Base-by-base conservation (phyloP, 2,797 vertebrate species). In the Hypotaenidia okinawae region DNA sequence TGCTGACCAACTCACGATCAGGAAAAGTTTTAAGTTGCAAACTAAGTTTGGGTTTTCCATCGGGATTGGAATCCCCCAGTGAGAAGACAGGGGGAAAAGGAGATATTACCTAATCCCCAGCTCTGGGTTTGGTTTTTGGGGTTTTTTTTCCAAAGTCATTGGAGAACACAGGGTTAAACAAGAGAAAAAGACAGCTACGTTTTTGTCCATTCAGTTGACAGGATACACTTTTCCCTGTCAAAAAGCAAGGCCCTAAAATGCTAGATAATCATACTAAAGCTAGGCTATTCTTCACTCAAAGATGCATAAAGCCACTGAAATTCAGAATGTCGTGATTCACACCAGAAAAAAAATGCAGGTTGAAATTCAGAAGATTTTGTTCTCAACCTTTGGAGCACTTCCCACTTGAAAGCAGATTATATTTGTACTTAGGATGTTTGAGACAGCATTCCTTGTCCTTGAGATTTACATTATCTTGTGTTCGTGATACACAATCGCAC, bases 351-450 rank as follows among this genome's bases (percentile, higher is more conserved):
- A 75, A 81, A 68, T 1, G 22, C 76, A 93, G 68, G 69, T 35
- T 92, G 54, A 52, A 80, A 37, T 54, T 76, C n/a, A 35, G 59
- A 88, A 80, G 95, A 37, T 62, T 90, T 64, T 94, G 59, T 77
- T 90, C 90, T 94, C 63, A 79, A 64, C 35, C 63, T 84, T 24
- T 88, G 94, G 90, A 92, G 85, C 57, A 32, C 27, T 87, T 93
- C 54, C 88, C 93, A 90, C 88, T 87, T 89, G 75, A 77, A 81
- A 85, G 75, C 70, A 90, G 78, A 55, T 86, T 90, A 25, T 58
- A 35, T 72, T 77, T 81, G 73, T 73, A 54, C 74, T 87, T 35
- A 9, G 86, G 84, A 87, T 1, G 1, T 45, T 57, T 52, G 57
- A 90, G 82, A 86, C 74, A 78, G 66, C 41, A 58, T 85, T 90